Evolutionary conservation across 2,888 invertebrate species (phyloP).

Genomic region (Lypha dubia): DNA sequence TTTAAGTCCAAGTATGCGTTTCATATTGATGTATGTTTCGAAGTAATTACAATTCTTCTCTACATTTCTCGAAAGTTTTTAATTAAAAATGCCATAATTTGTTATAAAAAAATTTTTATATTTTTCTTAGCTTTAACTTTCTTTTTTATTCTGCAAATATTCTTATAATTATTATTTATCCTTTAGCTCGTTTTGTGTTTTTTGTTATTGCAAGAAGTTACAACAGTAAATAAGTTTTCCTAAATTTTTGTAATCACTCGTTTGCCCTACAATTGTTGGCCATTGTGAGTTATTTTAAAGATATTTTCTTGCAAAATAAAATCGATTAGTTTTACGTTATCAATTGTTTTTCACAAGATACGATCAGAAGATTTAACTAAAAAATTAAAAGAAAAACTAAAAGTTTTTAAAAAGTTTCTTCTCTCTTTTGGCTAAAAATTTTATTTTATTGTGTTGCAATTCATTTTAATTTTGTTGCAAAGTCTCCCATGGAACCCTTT

Average conservation of each 20-base stretch:
- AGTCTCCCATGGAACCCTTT: constrained; percentile 65
- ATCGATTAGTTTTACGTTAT: constrained; percentile 49
- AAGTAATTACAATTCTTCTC: too few relatives aligned
- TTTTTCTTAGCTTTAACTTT: background rate
- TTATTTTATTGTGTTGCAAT: constrained; percentile 63
- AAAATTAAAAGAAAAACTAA: constrained; percentile 47
- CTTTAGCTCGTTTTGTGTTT: background rate
- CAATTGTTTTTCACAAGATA: constrained; percentile 56
- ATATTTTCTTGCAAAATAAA: constrained; percentile 41
- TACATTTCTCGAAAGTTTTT: too few relatives aligned
- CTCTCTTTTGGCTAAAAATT: constrained; percentile 31
- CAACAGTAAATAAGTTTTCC: constrained; percentile 74
- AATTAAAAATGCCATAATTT: background rate
- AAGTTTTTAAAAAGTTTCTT: constrained; percentile 45
- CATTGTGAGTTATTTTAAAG: constrained; percentile 48
- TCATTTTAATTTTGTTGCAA: constrained; percentile 64
- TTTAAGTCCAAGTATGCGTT: too few relatives aligned
- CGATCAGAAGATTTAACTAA: background rate
- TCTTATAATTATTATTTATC: background rate
- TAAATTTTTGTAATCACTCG: constrained; percentile 66
- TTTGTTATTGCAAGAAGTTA: constrained; percentile 78
- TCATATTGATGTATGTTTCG: too few relatives aligned
- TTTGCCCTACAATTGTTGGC: background rate
- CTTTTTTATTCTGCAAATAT: background rate
- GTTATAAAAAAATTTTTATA: background rate